Percentiles rank a stretch among this genome's conserved stretches.
phyloP scores from a whole-genome alignment of 2,113 vertebrate genomes.

The Chloebia gouldiae region DNA sequence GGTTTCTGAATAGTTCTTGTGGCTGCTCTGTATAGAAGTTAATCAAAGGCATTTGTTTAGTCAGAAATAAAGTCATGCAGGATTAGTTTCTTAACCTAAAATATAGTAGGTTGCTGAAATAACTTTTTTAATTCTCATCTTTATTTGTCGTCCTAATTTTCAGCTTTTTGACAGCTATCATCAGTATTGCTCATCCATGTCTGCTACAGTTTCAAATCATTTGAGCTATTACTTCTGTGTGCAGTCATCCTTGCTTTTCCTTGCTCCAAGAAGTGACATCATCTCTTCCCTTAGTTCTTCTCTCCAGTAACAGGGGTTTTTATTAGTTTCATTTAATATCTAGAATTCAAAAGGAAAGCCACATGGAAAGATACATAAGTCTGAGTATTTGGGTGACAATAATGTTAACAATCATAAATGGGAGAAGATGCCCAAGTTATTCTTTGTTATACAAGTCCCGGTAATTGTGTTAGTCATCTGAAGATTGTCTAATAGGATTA shows the following conservation, averaged over 20 bases:
- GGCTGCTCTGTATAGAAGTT: not conserved
- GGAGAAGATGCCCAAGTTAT: not conserved
- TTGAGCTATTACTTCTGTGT: not conserved
- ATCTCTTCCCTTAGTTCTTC: not conserved
- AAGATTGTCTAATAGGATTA: not conserved
- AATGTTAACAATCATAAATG: not conserved
- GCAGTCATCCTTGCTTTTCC: not conserved
- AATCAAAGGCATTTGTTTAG: not conserved
- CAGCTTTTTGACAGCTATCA: not conserved
- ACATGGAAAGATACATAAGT: not conserved
- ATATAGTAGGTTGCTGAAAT: not conserved
- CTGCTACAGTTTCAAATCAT: not conserved
- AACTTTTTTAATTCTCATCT: not conserved
- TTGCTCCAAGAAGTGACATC: not conserved
- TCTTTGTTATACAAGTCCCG: not conserved
- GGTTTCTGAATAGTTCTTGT: not conserved
- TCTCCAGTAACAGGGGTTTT: not conserved
- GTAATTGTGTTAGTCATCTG: not conserved
- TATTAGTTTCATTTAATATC: not conserved
- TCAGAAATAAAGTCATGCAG: not conserved
- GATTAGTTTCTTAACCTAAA: not conserved
- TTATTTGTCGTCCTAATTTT: not conserved
- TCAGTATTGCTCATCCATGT: not conserved
- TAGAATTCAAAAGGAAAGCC: not conserved
- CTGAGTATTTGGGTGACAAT: not conserved